phyloP scores from a whole-genome alignment of 2,797 vertebrate genomes.

The Poliocrania exsul region DNA sequence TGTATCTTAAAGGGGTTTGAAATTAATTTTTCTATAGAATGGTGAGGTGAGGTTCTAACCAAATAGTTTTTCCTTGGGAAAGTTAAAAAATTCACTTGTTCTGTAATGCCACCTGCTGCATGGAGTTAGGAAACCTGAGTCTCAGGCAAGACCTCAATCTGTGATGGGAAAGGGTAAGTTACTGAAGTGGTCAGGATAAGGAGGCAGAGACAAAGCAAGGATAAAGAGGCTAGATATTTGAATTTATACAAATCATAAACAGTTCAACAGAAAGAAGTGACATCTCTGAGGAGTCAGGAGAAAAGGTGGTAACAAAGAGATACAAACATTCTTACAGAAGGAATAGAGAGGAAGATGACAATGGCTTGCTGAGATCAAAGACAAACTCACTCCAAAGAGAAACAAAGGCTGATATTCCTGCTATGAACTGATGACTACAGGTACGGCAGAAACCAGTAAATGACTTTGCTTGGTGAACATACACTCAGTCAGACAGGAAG shows the following conservation, averaged over 20 bases:
- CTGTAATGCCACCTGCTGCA: conserved; percentile 68
- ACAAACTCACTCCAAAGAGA: neutral
- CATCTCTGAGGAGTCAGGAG: neutral
- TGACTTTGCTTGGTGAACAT: neutral
- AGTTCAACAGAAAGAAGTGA: neutral
- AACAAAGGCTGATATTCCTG: neutral
- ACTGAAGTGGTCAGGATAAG: neutral
- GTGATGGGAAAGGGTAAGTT: neutral
- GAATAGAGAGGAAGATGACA: neutral
- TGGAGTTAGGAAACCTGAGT: neutral
- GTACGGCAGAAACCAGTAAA: neutral
- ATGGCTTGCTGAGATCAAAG: neutral
- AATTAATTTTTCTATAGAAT: neutral
- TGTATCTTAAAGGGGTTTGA: neutral
- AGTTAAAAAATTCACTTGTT: conserved; percentile 20
- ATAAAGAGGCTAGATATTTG: neutral
- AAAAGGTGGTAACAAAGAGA: neutral
- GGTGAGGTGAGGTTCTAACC: neutral
- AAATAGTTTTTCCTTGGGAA: neutral
- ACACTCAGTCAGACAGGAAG: neutral
- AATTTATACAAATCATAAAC: neutral
- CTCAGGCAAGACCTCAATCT: neutral
- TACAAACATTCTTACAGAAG: neutral
- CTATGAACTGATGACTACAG: neutral
- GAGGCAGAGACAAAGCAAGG: neutral